phyloP scores from a whole-genome alignment of 2,113 vertebrate species.

The Chaetorhynchus papuensis region DNA sequence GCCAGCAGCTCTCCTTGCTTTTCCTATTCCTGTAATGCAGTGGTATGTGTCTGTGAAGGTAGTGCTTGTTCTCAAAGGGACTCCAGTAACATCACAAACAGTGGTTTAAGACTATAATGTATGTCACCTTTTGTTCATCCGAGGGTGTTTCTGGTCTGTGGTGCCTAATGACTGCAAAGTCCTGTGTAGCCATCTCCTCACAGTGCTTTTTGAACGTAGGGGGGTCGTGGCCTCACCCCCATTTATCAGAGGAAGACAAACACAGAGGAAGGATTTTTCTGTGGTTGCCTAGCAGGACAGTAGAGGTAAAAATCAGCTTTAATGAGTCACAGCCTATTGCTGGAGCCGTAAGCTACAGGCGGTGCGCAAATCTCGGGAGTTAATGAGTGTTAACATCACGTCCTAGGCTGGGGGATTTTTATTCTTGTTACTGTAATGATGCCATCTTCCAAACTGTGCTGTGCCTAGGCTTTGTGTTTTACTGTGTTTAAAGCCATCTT shows the following conservation, averaged over 20 bases:
- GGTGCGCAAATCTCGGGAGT: background rate
- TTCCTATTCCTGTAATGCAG: background rate
- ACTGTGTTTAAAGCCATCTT: background rate
- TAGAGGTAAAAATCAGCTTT: background rate
- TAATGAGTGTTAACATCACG: background rate
- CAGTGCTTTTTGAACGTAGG: background rate
- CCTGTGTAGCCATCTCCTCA: background rate
- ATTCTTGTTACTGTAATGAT: background rate
- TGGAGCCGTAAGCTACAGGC: background rate
- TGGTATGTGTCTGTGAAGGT: background rate
- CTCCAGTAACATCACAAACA: background rate
- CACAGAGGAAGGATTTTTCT: background rate
- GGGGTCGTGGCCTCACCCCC: background rate
- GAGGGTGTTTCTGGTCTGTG: background rate
- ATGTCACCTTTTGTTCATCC: background rate
- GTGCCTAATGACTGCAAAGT: background rate
- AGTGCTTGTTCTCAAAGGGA: background rate
- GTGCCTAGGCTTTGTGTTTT: background rate
- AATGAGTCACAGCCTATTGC: background rate
- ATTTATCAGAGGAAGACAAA: background rate
- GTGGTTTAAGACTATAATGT: background rate
- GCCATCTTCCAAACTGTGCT: background rate
- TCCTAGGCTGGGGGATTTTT: background rate
- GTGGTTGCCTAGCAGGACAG: background rate
- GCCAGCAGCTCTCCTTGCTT: background rate